These are phyloP conservation scores for Eurystomus gularis DNA, from an alignment of 2,113 vertebrate genomes.

Conservation along the genomic window DNA sequence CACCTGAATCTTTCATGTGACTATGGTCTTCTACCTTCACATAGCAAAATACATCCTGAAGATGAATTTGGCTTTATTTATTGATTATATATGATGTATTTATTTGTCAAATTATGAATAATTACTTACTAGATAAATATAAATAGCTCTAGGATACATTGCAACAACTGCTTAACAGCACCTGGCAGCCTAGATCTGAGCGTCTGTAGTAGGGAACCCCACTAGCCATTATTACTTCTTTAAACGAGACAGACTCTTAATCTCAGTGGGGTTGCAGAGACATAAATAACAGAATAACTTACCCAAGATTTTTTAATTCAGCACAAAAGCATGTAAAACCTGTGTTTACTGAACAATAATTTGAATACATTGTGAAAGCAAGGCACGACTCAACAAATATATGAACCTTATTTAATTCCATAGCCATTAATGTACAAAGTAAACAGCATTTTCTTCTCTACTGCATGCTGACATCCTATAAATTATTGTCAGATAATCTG, in stretches of 20 bases:
- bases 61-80: not conserved
- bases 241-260: not conserved
- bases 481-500: constrained; percentile 1
- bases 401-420: not conserved
- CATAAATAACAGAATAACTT: not conserved
- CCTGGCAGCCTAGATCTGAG: not conserved
- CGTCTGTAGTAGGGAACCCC: not conserved
- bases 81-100: not conserved
- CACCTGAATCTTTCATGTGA: not conserved
- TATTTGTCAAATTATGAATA: constrained; percentile 11
- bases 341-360: not conserved
- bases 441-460: constrained; percentile 4
- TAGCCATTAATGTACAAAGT: not conserved
- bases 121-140: not conserved
- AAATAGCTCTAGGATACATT: constrained; percentile 5
- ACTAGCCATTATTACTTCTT: not conserved
- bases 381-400: not conserved
- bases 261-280: not conserved
- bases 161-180: not conserved
- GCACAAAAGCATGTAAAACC: not conserved
- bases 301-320: not conserved
- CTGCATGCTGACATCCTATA: not conserved
- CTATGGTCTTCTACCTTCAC: not conserved
- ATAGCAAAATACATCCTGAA: not conserved
- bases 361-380: not conserved